Percentiles rank a stretch among this genome's conserved stretches.
Conservation (phyloP, 2,113 vertebrate species). For the Cyanoramphus novaezelandiae region DNA sequence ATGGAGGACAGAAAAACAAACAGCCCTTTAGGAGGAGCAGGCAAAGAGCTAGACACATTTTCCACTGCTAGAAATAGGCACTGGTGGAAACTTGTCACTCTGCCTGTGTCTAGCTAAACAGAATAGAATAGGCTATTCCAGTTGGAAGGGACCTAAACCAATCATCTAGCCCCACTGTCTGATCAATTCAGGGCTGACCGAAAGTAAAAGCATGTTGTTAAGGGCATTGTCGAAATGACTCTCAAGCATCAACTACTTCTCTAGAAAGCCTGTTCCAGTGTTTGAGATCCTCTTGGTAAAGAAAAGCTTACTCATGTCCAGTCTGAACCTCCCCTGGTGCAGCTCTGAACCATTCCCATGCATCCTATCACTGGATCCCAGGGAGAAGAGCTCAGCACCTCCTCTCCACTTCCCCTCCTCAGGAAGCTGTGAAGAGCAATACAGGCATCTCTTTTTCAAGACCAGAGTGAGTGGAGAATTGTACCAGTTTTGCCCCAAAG, state of each 20-base stretch:
- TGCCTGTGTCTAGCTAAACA: neutral
- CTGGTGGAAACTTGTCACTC: neutral
- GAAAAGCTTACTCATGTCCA: neutral
- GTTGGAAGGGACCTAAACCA: neutral
- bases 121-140: neutral
- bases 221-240: neutral
- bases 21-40: neutral
- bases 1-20: neutral
- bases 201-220: neutral
- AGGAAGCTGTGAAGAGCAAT: neutral
- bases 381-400: neutral
- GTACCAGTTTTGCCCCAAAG: neutral
- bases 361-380: neutral
- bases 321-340: neutral
- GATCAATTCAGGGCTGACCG: neutral
- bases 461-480: neutral
- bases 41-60: neutral
- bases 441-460: neutral
- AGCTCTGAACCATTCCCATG: neutral
- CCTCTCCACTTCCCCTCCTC: neutral
- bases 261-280: neutral
- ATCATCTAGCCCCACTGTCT: neutral
- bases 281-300: neutral
- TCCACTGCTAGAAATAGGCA: neutral
- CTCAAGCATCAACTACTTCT: neutral